Base-by-base conservation (phyloP, 2,888 invertebrate genomes). In the Synanthedon andrenaeformis region DNA sequence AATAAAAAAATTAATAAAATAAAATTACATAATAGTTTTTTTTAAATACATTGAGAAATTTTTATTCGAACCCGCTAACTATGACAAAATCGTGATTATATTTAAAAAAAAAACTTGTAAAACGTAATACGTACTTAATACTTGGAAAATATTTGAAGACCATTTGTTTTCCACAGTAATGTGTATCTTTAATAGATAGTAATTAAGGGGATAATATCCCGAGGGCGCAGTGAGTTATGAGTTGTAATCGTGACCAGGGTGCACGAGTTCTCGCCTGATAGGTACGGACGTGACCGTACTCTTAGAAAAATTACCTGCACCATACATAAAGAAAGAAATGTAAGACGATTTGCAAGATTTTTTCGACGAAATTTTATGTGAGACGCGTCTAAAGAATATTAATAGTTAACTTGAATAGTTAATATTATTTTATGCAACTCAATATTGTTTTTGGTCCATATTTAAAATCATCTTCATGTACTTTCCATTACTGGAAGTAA, bases 181-280 rank as follows among this genome's bases (percentile, higher is more conserved):
- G 42, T 41, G 14, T 19, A 52, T 19, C 41, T 41, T 41, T 52
- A 49, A 49, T 49, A 49, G 49, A 49, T 49, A 54, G 42, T 70
- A 75, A 76, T 78, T 76, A 76, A 70, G 65, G 59, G 64, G 66
- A 67, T 70, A 68, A 70, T 68, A 66, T 70, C 76, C 68, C 63
- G 42, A 62, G 71, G 71, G 69, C 63, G 6, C 73, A 65, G 74
- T 78, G 74, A 77, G 72, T 77, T 76, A 76, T 69, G 70, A 69
- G 67, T 65, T 61, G 53, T 62, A 66, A 55, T 70, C 77, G 77
- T 78, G 77, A 75, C 74, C 61, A 49, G 78, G 56, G 57, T 67
- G 55, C 61, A 23, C 61, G 53, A 49, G 63, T 58, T 60, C 57
- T 17, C 57, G 58, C 58, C 60, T 65, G 68, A 67, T 68, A 68